Evolutionary conservation across 2,888 invertebrate species (phyloP), one percentile per base, ranked within the genome.

Genomic region (Tribolium freemani): DNA sequence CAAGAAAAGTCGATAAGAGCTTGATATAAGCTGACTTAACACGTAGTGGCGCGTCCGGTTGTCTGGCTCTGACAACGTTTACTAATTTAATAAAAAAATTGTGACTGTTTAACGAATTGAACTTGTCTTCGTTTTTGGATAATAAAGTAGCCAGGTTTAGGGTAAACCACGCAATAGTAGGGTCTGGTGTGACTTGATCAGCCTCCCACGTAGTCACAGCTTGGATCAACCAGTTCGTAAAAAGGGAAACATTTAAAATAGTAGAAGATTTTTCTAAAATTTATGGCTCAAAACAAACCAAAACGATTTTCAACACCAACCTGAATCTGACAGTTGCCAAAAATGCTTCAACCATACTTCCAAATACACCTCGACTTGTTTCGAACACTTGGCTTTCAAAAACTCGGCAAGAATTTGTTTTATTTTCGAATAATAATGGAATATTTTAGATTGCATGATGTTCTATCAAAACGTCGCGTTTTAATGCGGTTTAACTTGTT

Each of bases 1-100:
- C 86, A 4, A 91, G 86, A 30, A 93, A 86, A 5, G 90, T 87
- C 9, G 89, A 83, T 10, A 93, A 87, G 72, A 93, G 88, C 57
- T 90, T 90, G 70, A 93, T 89, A 69, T 90, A 91, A 0, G 92
- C 93, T 58, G 93, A 88, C 83, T 91, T 91, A 26, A 93, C n/a
- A 13, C 31, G 38, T 6, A 9, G n/a, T 38, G 38, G 26, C 26
- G 26, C 9, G 3, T 4, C 31, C 1, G 30, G 10, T 46, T 48
- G 10, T 26, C 50, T 56, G 8, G 57, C 46, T n/a, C 48, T 56
- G 9, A 20, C 1, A 8, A 67, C 31, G 3, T 44, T 60, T 10
- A 60, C 26, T 13, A 69, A 31, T 11, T 60, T 69, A 21, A 69
- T 58, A 20, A 60, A 69, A 44, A 88, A 56, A 72, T 88, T 83